Percentiles rank a stretch among this genome's conserved stretches.
Evolutionary conservation across 2,113 vertebrate genomes (phyloP).

Genomic region (Cephalopholis sonnerati): DNA sequence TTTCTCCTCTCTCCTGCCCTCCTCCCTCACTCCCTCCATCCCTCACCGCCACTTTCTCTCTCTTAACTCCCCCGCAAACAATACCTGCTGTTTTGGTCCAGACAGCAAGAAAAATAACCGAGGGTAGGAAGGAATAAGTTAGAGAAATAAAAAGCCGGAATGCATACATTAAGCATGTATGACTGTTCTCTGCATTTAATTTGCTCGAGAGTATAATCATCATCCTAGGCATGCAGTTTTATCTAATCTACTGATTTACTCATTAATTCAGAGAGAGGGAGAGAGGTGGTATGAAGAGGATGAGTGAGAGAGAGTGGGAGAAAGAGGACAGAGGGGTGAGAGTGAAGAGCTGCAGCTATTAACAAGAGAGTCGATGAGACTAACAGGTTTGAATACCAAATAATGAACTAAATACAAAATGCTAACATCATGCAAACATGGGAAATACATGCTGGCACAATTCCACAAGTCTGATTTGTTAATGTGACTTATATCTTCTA

Average conservation of each 20-base stretch:
- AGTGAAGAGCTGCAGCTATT: conserved; percentile 58
- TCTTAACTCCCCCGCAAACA: conserved; percentile 68
- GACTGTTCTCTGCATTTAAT: conserved; percentile 25
- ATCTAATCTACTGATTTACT: conserved; percentile 61
- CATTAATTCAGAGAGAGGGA: conserved; percentile 54
- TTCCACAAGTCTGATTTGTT: neutral
- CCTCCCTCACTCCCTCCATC: conserved; percentile 29
- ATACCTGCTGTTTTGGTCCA: conserved; percentile 65
- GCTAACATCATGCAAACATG: neutral
- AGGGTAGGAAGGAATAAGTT: conserved; percentile 28
- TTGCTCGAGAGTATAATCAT: conserved; percentile 34
- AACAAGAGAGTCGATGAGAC: conserved; percentile 45
- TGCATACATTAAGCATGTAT: conserved; percentile 15
- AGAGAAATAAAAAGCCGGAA: conserved; percentile 13
- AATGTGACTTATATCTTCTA: neutral
- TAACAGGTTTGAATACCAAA: conserved; percentile 42
- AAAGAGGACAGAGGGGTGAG: conserved; percentile 56
- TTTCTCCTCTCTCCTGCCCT: conserved; percentile 45
- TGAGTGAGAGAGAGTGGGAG: conserved; percentile 47
- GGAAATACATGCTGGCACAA: neutral
- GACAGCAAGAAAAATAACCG: conserved; percentile 55
- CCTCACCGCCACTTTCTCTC: conserved; percentile 38
- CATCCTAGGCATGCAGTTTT: conserved; percentile 34
- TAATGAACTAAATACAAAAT: conserved; percentile 40
- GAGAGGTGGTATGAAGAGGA: conserved; percentile 49